A percentile compares a stretch with the other conserved stretches of the same genome.
phyloP scores from a whole-genome alignment of 2,888 invertebrate genomes.

The Gortyna flavago region DNA sequence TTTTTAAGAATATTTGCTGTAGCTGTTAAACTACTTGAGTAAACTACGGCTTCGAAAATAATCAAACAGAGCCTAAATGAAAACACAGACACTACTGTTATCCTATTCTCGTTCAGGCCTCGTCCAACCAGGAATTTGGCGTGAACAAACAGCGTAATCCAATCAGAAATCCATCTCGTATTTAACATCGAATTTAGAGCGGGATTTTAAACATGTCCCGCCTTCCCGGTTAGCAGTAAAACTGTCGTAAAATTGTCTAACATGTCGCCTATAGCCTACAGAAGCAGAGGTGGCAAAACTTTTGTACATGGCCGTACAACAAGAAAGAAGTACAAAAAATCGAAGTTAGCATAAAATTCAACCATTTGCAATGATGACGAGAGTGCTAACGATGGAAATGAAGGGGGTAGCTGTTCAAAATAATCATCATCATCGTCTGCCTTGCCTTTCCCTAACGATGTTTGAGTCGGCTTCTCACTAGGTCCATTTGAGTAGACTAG shows the following conservation, averaged over 20 bases:
- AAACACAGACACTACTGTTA: constrained; percentile 4
- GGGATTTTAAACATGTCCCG: constrained; percentile 65
- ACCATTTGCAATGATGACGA: neutral
- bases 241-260: constrained; percentile 74
- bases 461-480: no score
- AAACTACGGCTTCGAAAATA: neutral
- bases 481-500: no score
- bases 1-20: no score
- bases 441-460: no score
- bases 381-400: no score
- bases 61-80: neutral
- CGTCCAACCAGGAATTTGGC: neutral
- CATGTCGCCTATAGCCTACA: constrained; percentile 61
- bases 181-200: constrained; percentile 68
- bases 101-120: constrained; percentile 2
- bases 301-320: constrained; percentile 7
- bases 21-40: neutral
- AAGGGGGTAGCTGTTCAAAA: no score
- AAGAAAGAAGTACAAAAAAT: neutral
- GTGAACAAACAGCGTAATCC: constrained; percentile 44
- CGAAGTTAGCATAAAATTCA: neutral
- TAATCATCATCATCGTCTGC: no score
- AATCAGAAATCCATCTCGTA: constrained; percentile 60
- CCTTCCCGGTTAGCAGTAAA: constrained; percentile 76
- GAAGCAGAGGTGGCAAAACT: constrained; percentile 40